Percentiles rank a stretch among this genome's conserved stretches.
Evolutionary conservation across 2,797 vertebrate genomes (phyloP).

Genomic region (Mormyrus hasselquistii): DNA sequence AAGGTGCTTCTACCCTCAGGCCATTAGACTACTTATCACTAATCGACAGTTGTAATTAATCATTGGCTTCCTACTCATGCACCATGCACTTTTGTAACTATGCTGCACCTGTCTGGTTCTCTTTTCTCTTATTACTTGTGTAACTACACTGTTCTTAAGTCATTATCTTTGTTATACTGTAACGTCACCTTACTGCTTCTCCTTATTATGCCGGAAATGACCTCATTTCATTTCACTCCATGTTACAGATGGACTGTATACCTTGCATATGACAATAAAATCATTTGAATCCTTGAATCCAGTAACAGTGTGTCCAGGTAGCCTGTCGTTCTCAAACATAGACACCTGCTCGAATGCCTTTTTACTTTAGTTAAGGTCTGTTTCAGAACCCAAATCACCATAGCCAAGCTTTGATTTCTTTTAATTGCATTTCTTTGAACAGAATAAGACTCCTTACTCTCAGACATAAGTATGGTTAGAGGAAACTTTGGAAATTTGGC

Average conservation of each 20-base stretch:
- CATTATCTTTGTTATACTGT: neutral
- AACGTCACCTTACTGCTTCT: neutral
- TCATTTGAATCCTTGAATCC: neutral
- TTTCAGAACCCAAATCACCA: neutral
- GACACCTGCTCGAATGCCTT: neutral
- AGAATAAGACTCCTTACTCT: neutral
- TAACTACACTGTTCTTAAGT: neutral
- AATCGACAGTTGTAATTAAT: neutral
- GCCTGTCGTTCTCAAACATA: neutral
- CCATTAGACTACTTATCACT: neutral
- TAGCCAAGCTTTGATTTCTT: neutral
- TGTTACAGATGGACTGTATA: neutral
- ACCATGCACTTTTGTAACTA: neutral
- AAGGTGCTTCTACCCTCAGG: neutral
- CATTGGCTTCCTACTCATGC: neutral
- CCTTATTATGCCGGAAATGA: neutral
- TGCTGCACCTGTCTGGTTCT: neutral
- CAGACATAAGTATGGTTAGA: neutral
- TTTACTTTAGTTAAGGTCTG: neutral
- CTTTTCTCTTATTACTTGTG: neutral
- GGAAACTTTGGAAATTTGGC: conserved; percentile 13
- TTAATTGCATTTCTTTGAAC: neutral
- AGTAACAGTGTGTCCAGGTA: neutral
- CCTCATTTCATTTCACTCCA: neutral
- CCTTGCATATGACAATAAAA: neutral